A percentile compares a stretch with the other conserved stretches of the same genome.
Conservation (phyloP, 2,113 vertebrate species). For the Ibidorhyncha struthersii region DNA sequence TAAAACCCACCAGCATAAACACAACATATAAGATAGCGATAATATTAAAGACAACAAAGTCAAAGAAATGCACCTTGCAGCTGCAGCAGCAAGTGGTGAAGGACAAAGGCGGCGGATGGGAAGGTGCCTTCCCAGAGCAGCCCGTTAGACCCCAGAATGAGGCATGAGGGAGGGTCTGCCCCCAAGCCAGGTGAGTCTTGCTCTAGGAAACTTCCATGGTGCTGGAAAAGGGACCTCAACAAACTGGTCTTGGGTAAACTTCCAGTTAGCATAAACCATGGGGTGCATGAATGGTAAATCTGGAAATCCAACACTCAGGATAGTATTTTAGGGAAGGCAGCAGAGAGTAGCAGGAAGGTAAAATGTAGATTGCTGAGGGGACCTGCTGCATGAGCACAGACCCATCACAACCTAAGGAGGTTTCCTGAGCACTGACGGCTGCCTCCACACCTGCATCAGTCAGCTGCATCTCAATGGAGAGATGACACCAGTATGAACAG, state of each 20-base stretch:
- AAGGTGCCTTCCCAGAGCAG: background rate
- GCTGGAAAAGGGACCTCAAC: background rate
- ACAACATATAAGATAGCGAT: background rate
- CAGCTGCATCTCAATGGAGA: background rate
- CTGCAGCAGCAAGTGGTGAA: background rate
- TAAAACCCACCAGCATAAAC: background rate
- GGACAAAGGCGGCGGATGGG: background rate
- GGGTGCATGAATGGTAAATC: background rate
- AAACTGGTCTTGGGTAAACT: background rate
- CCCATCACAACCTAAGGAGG: background rate
- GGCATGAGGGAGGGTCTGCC: background rate
- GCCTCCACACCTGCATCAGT: background rate
- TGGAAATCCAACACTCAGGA: background rate
- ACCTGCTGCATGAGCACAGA: background rate
- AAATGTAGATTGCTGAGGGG: background rate
- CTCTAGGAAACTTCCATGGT: background rate
- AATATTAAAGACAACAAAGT: background rate
- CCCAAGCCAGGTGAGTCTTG: background rate
- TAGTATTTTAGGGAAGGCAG: background rate
- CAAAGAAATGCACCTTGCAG: background rate
- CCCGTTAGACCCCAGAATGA: background rate
- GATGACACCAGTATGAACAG: rapidly evolving
- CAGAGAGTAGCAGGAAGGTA: background rate
- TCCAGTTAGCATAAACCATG: background rate
- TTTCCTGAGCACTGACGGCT: background rate